A percentile compares a stretch with the other conserved stretches of the same genome.
Evolutionary conservation across 2,113 vertebrate species (phyloP).

Genomic region (Campylomormyrus numenius): DNA sequence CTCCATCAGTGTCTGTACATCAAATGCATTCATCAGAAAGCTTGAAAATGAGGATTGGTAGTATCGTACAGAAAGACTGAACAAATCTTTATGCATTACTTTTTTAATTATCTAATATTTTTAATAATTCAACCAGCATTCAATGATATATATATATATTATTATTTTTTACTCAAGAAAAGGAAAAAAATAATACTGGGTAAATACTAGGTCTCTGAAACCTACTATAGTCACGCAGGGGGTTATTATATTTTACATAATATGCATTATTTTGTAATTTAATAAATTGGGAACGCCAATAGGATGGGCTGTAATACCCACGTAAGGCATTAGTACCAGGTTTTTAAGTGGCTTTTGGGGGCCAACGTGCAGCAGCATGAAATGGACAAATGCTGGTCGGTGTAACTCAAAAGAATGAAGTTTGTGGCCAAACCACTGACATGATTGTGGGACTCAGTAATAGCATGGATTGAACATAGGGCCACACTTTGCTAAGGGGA

Average conservation of each 20-base stretch:
- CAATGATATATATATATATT: not conserved
- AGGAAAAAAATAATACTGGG: not conserved
- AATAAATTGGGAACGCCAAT: not conserved
- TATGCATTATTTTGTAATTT: not conserved
- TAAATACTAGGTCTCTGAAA: not conserved
- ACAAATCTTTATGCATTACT: not conserved
- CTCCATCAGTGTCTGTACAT: not conserved
- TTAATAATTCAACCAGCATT: not conserved
- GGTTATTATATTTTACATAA: not conserved
- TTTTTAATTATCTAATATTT: not conserved
- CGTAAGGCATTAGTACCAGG: not conserved
- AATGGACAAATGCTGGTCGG: not conserved
- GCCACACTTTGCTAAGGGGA: not conserved
- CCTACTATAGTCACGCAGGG: not conserved
- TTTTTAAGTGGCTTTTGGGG: not conserved
- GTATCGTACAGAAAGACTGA: not conserved
- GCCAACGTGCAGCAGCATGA: not conserved
- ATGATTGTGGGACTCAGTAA: not conserved
- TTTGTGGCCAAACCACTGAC: not conserved
- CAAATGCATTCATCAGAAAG: not conserved
- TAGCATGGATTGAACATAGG: not conserved
- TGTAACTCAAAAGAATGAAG: not conserved
- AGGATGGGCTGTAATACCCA: not conserved
- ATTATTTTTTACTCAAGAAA: not conserved
- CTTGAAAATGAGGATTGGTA: not conserved